Evolutionary conservation across 2,888 invertebrate genomes (phyloP), one percentile per base, ranked within the genome.

Genomic region (Vannuccia rotundouncinata): DNA sequence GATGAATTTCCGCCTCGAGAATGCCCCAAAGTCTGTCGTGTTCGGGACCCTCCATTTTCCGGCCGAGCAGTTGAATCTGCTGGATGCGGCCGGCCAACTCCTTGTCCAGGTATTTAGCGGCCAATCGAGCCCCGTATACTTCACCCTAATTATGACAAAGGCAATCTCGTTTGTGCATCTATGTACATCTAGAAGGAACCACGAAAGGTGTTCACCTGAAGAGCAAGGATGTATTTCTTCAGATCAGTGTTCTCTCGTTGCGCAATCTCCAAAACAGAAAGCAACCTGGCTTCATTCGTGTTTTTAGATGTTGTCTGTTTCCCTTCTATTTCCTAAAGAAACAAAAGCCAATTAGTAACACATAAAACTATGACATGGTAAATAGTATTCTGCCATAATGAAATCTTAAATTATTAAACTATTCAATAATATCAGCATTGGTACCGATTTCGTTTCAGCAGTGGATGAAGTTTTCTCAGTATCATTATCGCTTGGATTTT

Each of bases 41-140:
- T 60, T 93, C 91, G 83, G 92, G 92, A 0, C 92, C 92, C 66
- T 92, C 90, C 92, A 93, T 92, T 85, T 93, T 93, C 31, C 92
- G 89, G 13, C 92, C 93, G 82, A 94, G 89, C 78, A 94, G 89
- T 86, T 94, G 94, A 83, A 94, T 90, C 88, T 94, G 94, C 86
- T 94, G 94, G 88, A 94, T 94, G 84, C 93, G 89, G 82, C 90
- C 91, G 31, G 93, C 93, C 81, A 93, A 88, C 86, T 93, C 93
- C 86, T 94, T 94, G 87, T 94, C 94, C 83, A 94, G 89, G 86
- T 94, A 94, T 85, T 93, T 93, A 13, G 94, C 93, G 10, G 94
- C 93, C 83, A 94, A 89, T 84, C 93, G 91, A 17, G 94, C 93
- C 60, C 93, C 94, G 85, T 92, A 93, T 2, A 94, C 91, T 88